Evolutionary conservation across 2,113 vertebrate genomes (phyloP), one percentile per base, ranked within the genome.

Genomic region (Mesoclemmys tuberculata): DNA sequence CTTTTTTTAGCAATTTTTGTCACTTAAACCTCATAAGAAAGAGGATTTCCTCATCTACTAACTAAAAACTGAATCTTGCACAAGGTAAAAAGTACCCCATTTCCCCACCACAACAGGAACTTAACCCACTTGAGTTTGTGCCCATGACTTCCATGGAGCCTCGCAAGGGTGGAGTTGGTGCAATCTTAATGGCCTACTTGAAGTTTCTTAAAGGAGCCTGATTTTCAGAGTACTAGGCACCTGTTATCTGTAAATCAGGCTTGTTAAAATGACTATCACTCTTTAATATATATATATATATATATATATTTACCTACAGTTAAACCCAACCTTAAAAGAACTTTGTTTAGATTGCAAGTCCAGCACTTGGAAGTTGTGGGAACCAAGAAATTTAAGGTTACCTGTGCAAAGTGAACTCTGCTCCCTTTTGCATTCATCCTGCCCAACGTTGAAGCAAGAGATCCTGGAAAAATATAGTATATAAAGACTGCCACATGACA

Each of bases 351-450:
- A 95, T 95, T 95, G 90, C 89, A 95, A 93, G 80, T n/a, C 95
- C 93, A 93, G 95, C 95, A 96, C 97, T 96, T 95, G 96, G 92
- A 97, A 95, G 89, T 95, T 94, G 38, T 85, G 56, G 92, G 96
- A 97, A 97, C 86, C 95, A 91, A 92, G 90, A 95, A 96, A 92
- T 88, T 90, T 93, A 71, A 94, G 94, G 83, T 49, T 61, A 44
- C 49, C n/a, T 89, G 54, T 68, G 24, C 48, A 21, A 56, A 78
- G 2, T 82, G 49, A 77, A 27, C 31, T 11, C 11, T 49, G 49
- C 26, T 58, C 31, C 13, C 44, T 82, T 82, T 86, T 55, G 35
- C 48, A 56, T 90, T 89, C 52, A 27, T 61, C 78, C 78, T n/a
- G 26, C 79, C 24, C 14, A 41, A 52, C 56, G 83, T 88, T 41